Conservation (phyloP, 2,113 vertebrate species). For the Psilopogon haemacephalus region DNA sequence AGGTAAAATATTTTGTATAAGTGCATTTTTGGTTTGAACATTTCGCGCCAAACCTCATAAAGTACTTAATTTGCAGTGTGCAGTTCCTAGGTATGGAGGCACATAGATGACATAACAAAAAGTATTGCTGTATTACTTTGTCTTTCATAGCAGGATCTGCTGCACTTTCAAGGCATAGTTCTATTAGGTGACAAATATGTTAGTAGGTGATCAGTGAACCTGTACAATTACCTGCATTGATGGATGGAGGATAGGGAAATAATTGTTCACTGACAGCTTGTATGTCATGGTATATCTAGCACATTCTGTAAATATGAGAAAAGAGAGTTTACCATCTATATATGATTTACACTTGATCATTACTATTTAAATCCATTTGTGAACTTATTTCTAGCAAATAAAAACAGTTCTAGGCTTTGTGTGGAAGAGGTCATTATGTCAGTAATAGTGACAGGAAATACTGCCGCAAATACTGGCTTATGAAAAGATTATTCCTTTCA, state of each 20-base stretch:
- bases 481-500: constrained; percentile 7
- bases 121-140: background rate
- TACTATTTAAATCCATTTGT: background rate
- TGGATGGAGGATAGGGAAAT: background rate
- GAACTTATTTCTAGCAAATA: constrained; percentile 4
- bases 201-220: background rate
- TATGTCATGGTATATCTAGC: background rate
- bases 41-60: background rate
- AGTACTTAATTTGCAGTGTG: background rate
- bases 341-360: background rate
- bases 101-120: background rate
- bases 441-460: constrained; percentile 36
- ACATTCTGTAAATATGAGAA: background rate
- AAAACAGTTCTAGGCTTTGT: background rate
- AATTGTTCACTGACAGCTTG: background rate
- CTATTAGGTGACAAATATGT: background rate
- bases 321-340: background rate
- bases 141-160: background rate
- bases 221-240: background rate
- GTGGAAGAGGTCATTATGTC: constrained; percentile 34
- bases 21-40: background rate
- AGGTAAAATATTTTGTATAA: background rate
- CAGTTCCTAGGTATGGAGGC: background rate
- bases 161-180: background rate
- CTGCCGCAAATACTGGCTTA: background rate